Percentiles rank a stretch among this genome's conserved stretches.
These are phyloP conservation scores for Argyrosomus japonicus DNA, from an alignment of 2,113 vertebrate genomes.

Conservation along the genomic window DNA sequence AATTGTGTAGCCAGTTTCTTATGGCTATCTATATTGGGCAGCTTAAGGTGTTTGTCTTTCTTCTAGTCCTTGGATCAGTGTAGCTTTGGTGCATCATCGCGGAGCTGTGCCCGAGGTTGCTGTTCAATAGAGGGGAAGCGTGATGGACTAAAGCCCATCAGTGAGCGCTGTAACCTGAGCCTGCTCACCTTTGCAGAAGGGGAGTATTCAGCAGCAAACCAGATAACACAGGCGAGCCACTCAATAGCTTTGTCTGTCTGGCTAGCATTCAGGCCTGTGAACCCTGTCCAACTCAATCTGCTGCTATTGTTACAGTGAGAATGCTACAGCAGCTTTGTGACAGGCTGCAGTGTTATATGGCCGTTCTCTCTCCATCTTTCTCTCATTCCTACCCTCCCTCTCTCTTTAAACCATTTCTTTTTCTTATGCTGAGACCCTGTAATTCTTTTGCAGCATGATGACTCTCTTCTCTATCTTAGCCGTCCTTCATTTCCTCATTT, in stretches of 20 bases:
- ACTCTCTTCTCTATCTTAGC: conserved; percentile 21
- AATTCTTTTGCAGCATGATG: conserved; percentile 27
- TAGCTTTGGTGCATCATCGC: not conserved
- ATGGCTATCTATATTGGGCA: not conserved
- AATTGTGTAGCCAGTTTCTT: not conserved
- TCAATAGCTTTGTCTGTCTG: conserved; percentile 76
- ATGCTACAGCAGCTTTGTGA: conserved; percentile 71
- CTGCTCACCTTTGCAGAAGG: conserved; percentile 55
- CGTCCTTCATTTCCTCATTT: conserved; percentile 40
- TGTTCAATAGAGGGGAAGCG: conserved; percentile 41
- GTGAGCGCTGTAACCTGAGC: conserved; percentile 56
- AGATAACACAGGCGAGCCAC: conserved; percentile 65
- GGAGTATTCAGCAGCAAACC: conserved; percentile 55
- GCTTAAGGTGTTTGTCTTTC: not conserved
- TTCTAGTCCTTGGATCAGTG: not conserved
- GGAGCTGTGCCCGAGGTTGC: conserved; percentile 10
- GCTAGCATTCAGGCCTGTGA: conserved; percentile 70
- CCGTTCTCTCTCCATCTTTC: conserved; percentile 29
- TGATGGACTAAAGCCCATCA: conserved; percentile 60
- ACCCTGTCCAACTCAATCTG: conserved; percentile 82
- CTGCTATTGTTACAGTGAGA: conserved; percentile 73
- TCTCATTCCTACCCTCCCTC: not conserved
- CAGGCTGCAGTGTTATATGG: conserved; percentile 51
- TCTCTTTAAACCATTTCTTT: conserved; percentile 23
- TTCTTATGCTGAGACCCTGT: conserved; percentile 27